Base-by-base conservation (phyloP, 1,140 invertebrate genomes). In the Doryteuthis pealeii region DNA sequence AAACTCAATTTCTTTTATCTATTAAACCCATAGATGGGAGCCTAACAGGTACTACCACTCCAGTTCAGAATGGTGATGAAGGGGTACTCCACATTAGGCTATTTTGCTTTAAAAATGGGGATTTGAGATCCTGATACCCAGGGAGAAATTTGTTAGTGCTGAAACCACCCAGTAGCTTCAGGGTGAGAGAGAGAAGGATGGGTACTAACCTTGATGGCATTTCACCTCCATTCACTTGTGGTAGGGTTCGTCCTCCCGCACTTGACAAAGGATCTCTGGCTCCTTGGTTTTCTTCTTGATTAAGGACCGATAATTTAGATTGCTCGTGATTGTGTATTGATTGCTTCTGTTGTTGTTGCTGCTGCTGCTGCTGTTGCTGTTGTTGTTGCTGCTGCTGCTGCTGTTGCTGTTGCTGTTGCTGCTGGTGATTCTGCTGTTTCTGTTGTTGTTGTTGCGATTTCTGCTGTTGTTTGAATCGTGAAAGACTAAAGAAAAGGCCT, bases 401-500 rank as follows among this genome's bases (percentile, higher is more conserved):
- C 8, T 68, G n/a, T 1, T 68, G 30, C 30, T 33, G 28, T 10
- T 68, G 66, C 62, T 80, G 68, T 58, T 75, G 71, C 72, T 78
- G 78, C 33, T 75, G 35, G 40, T 78, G 73, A 74, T 78, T 69
- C 54, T 79, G 77, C 75, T 80, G 77, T 40, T 67, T 28, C 74
- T 62, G 66, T 54, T 81, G 79, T 62, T 81, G 81, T 73, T 82
- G 83, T 26, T 82, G 81, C 22, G 80, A 74, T 87, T 97, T 97
- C 71, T 95, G 92, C 78, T 94, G 93, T 87, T 97, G 96, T 88
- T 96, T 89, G 76, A 83, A 95, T 71, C 96, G 91, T 49, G 95
- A 97, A 71, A 98, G 90, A 78, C 95, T 95, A 87, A 97, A 98
- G 89, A 98, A 96, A 70, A 98, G 90, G n/a, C 95, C 95, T 30